Evolutionary conservation across 2,797 vertebrate species (phyloP).

Genomic region (Erpetoichthys calabaricus): DNA sequence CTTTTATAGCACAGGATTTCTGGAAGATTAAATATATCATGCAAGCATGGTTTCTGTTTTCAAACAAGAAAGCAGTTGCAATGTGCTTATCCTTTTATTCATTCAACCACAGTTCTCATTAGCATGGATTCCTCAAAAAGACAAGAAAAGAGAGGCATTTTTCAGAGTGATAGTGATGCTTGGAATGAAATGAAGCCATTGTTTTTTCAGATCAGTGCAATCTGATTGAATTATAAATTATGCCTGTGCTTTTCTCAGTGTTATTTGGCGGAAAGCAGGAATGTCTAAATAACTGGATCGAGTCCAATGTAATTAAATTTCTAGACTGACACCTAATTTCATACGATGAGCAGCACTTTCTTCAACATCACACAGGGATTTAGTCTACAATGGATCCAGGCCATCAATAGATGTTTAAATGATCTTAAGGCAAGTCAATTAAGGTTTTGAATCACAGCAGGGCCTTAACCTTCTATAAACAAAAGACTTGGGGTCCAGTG

Average conservation of each 20-base stretch:
- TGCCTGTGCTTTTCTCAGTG: neutral
- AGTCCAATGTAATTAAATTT: conserved; percentile 5
- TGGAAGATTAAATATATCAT: too few species aligned
- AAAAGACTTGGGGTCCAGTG: neutral
- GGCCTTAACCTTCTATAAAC: neutral
- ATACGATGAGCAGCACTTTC: neutral
- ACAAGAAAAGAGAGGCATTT: too few species aligned
- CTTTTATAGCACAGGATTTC: too few species aligned
- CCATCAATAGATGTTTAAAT: neutral
- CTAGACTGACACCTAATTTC: conserved; percentile 2
- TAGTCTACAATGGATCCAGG: neutral
- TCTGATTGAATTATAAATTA: neutral
- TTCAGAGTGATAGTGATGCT: neutral
- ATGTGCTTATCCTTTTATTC: too few species aligned
- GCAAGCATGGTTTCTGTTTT: too few species aligned
- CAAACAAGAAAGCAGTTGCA: too few species aligned
- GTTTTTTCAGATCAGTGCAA: neutral
- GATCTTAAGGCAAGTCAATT: conserved; percentile 1
- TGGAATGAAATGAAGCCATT: neutral
- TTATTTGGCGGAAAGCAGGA: neutral
- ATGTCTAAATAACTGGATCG: neutral
- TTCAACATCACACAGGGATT: neutral
- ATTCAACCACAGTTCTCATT: too few species aligned
- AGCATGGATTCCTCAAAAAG: too few species aligned
- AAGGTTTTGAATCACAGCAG: neutral